Conservation (phyloP, 2,888 invertebrate species). For the Troides helena region DNA sequence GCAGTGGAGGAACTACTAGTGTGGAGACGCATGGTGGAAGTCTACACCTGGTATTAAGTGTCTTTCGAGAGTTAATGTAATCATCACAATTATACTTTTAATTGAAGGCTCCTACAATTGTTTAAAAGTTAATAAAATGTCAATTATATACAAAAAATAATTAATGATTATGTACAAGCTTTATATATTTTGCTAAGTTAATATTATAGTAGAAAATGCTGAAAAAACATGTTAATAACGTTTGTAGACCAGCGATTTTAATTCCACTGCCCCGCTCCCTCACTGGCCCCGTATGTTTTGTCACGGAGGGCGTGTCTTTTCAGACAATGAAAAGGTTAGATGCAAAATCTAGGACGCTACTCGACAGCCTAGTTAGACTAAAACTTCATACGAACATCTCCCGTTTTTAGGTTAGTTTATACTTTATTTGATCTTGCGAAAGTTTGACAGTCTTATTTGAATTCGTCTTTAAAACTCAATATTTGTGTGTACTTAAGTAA, state of each 20-base stretch:
- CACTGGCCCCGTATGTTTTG: slow-evolving; percentile 16
- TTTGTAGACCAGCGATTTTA: slow-evolving; percentile 23
- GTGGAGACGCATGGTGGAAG: too few species aligned
- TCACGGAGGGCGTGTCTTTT: slow-evolving; percentile 18
- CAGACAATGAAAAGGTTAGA: slow-evolving; percentile 30
- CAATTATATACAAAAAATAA: not conserved
- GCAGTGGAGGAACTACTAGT: too few species aligned
- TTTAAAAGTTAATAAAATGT: not conserved
- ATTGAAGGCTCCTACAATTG: too few species aligned
- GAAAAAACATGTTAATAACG: slow-evolving; percentile 23
- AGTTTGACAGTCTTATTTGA: not conserved
- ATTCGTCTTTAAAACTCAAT: not conserved
- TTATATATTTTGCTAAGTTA: too few species aligned
- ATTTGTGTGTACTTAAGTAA: not conserved
- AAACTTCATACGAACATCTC: slow-evolving; percentile 6
- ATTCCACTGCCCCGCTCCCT: slow-evolving; percentile 20
- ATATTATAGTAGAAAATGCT: not conserved
- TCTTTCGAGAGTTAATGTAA: too few species aligned
- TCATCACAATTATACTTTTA: too few species aligned
- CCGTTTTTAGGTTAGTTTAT: slow-evolving; percentile 11
- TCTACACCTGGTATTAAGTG: too few species aligned
- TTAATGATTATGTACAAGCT: too few species aligned
- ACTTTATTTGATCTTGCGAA: slow-evolving; percentile 12
- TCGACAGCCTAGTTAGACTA: slow-evolving; percentile 14
- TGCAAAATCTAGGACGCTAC: slow-evolving; percentile 28